Percentiles rank a stretch among this genome's conserved stretches.
Conservation (phyloP, 1,140 invertebrate genomes). For the Colletes latitarsis region DNA sequence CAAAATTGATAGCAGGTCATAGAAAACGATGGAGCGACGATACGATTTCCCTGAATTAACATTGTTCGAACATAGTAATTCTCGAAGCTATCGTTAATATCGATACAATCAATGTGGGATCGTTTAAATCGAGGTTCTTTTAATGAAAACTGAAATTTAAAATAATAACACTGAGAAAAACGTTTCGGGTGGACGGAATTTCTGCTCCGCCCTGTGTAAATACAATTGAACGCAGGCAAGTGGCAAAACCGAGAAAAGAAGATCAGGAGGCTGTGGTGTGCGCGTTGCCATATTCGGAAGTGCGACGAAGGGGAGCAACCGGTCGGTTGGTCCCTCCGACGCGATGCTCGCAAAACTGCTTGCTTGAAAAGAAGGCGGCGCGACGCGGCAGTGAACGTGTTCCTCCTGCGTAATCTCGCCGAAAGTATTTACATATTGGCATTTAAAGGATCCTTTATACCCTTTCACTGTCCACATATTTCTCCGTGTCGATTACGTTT, state of each 20-base stretch:
- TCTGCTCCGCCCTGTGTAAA: too few relatives aligned
- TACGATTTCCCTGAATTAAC: too few relatives aligned
- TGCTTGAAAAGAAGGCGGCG: conserved; percentile 11
- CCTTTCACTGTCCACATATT: conserved; percentile 10
- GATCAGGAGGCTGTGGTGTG: not conserved
- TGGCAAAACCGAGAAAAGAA: conserved; percentile 6
- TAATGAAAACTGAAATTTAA: too few relatives aligned
- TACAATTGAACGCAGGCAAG: not conserved
- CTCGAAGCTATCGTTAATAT: too few relatives aligned
- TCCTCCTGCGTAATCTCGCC: conserved; percentile 16
- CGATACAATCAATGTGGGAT: too few relatives aligned
- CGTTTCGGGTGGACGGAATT: too few relatives aligned
- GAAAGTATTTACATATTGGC: conserved; percentile 15
- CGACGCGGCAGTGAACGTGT: conserved; percentile 19
- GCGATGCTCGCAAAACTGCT: conserved; percentile 34
- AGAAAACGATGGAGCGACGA: too few relatives aligned
- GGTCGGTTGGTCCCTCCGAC: conserved; percentile 33
- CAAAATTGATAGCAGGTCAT: too few relatives aligned
- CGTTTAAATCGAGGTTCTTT: too few relatives aligned
- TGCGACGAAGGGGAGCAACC: conserved; percentile 42
- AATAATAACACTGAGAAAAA: too few relatives aligned
- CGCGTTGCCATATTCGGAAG: conserved; percentile 53
- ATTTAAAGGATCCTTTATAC: conserved; percentile 11
- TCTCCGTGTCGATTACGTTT: not conserved
- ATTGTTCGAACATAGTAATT: too few relatives aligned